A percentile compares a stretch with the other conserved stretches of the same genome.
phyloP scores from a whole-genome alignment of 2,888 invertebrate genomes.

The Epinotia demarniana region DNA sequence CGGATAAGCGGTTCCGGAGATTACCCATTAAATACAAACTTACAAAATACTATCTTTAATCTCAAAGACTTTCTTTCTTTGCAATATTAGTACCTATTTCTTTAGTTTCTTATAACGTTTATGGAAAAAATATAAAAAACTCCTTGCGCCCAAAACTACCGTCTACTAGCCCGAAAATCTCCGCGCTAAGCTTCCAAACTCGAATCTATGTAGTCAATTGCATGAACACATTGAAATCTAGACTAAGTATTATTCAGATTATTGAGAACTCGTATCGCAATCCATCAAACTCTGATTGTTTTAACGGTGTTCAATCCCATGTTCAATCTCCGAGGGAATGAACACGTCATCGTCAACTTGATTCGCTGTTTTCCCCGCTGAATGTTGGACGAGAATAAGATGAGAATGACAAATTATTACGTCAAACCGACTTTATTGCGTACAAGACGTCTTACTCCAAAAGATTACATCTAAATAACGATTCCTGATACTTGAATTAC shows the following conservation, averaged over 20 bases:
- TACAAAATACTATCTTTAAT: too few species aligned
- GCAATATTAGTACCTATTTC: too few species aligned
- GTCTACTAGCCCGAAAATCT: neutral
- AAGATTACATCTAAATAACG: conserved; percentile 30
- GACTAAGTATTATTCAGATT: conserved; percentile 10
- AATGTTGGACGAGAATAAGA: neutral
- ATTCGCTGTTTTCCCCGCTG: conserved; percentile 24
- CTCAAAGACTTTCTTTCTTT: too few species aligned
- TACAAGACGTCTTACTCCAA: conserved; percentile 33
- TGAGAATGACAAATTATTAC: conserved; percentile 35
- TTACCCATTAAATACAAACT: too few species aligned
- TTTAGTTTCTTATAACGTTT: neutral
- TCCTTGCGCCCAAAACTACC: too few species aligned
- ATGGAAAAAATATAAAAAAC: neutral
- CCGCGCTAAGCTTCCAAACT: neutral
- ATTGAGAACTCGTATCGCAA: conserved; percentile 3
- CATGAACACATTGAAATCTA: conserved; percentile 3
- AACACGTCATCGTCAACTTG: conserved; percentile 27
- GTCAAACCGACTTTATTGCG: conserved; percentile 36
- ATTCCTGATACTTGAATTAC: conserved; percentile 7
- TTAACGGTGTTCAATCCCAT: conserved; percentile 35
- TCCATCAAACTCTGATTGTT: conserved; percentile 39
- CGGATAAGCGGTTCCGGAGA: too few species aligned
- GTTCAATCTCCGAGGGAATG: conserved; percentile 37
- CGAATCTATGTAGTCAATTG: neutral